These are phyloP conservation scores for Eulemur mongoz DNA, from an alignment of 2,797 vertebrate species.

Conservation along the genomic window DNA sequence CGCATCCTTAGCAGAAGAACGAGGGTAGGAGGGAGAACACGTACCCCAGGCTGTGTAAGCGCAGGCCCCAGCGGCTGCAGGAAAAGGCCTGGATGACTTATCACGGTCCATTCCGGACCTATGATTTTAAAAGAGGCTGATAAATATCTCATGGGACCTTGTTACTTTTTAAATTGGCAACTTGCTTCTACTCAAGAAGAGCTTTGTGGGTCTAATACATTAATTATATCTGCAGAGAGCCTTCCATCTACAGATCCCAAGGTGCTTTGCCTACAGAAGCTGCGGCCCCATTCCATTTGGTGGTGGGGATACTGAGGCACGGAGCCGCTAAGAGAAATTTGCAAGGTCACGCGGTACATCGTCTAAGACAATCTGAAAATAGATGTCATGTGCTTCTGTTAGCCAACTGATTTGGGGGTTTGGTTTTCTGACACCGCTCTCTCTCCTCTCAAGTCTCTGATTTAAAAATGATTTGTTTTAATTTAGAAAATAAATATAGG, in stretches of 20 bases:
- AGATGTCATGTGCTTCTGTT: neutral
- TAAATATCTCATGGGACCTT: constrained; percentile 54
- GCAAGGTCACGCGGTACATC: accelerated
- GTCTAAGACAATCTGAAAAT: neutral
- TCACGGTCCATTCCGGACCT: constrained; percentile 22
- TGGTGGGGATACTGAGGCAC: neutral
- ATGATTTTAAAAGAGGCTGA: constrained; percentile 59
- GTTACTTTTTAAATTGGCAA: constrained; percentile 71
- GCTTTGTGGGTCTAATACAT: constrained; percentile 53
- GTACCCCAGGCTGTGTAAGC: neutral
- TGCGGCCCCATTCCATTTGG: neutral
- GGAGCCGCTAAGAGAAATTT: neutral
- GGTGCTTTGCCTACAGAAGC: neutral
- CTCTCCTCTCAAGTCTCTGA: neutral
- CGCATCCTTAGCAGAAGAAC: neutral
- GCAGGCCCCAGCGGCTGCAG: neutral
- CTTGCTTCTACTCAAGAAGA: constrained; percentile 61
- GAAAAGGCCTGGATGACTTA: constrained; percentile 20
- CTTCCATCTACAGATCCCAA: constrained; percentile 26
- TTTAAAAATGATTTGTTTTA: constrained; percentile 52
- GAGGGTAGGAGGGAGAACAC: neutral
- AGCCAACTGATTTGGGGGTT: neutral
- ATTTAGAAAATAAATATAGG: constrained; percentile 59
- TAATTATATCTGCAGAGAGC: constrained; percentile 31
- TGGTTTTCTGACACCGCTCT: neutral